Evolutionary conservation across 1,140 invertebrate species (phyloP).

Genomic region (Trigoniulus corallinus): DNA sequence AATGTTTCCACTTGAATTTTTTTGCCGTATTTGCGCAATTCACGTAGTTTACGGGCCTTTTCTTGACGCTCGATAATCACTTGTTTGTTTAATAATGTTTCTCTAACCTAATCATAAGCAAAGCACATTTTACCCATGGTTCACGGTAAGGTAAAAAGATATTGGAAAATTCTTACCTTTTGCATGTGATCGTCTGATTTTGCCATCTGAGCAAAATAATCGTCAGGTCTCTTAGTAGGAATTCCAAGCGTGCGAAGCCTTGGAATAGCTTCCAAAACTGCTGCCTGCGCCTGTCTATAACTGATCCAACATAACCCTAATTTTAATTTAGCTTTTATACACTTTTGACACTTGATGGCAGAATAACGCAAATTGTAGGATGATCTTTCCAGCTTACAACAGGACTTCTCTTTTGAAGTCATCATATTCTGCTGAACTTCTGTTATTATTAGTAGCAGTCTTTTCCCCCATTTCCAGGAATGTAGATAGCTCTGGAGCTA

Average conservation of each 20-base stretch:
- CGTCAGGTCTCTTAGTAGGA: slow-evolving; percentile 68
- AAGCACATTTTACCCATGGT: neutral
- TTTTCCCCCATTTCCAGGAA: slow-evolving; percentile 31
- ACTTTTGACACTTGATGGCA: neutral
- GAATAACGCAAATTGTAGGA: neutral
- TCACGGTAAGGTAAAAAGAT: slow-evolving; percentile 1
- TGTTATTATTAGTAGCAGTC: slow-evolving; percentile 40
- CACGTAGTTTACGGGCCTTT: slow-evolving; percentile 69
- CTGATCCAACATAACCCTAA: slow-evolving; percentile 17
- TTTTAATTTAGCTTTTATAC: neutral
- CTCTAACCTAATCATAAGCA: slow-evolving; percentile 40
- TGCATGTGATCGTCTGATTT: slow-evolving; percentile 97
- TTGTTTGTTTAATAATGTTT: slow-evolving; percentile 69
- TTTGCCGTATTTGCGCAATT: slow-evolving; percentile 84
- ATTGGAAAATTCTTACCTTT: slow-evolving; percentile 36
- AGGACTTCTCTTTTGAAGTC: slow-evolving; percentile 82
- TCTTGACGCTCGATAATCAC: slow-evolving; percentile 64
- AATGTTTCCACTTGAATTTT: slow-evolving; percentile 60
- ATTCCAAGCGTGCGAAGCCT: slow-evolving; percentile 55
- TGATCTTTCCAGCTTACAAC: slow-evolving; percentile 33
- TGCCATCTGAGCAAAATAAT: slow-evolving; percentile 98
- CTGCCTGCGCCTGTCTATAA: slow-evolving; percentile 77
- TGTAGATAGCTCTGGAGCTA: slow-evolving; percentile 61
- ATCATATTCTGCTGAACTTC: slow-evolving; percentile 75
- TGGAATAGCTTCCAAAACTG: slow-evolving; percentile 58